Conservation (phyloP, 2,888 invertebrate species). For the Ennomos erosarius region DNA sequence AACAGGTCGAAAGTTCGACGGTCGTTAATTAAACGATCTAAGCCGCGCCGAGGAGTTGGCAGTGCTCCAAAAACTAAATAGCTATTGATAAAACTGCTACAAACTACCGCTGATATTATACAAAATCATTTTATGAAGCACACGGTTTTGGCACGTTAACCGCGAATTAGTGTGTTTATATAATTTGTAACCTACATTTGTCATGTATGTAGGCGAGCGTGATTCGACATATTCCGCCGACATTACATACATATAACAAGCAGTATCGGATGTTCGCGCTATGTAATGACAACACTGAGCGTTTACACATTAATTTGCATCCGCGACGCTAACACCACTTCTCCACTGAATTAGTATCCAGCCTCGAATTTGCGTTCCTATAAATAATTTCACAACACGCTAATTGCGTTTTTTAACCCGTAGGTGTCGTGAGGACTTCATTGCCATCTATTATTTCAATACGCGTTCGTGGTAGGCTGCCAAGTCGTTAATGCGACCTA, state of each 20-base stretch:
- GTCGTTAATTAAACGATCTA: slow-evolving; percentile 83
- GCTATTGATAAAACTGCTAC: slow-evolving; percentile 78
- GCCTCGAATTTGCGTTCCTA: slow-evolving; percentile 60
- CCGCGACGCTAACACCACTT: slow-evolving; percentile 55
- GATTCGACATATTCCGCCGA: slow-evolving; percentile 35
- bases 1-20: slow-evolving; percentile 84
- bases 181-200: slow-evolving; percentile 59
- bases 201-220: slow-evolving; percentile 60
- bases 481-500: slow-evolving; percentile 76
- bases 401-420: slow-evolving; percentile 64
- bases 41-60: slow-evolving; percentile 75
- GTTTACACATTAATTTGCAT: slow-evolving; percentile 63
- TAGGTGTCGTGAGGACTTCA: slow-evolving; percentile 69
- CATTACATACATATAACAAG: slow-evolving; percentile 8
- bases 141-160: slow-evolving; percentile 51
- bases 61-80: slow-evolving; percentile 61
- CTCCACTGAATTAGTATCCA: slow-evolving; percentile 58
- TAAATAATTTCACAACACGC: slow-evolving; percentile 68
- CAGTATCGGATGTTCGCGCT: slow-evolving; percentile 33
- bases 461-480: slow-evolving; percentile 62
- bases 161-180: slow-evolving; percentile 66
- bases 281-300: slow-evolving; percentile 51
- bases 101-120: slow-evolving; percentile 63
- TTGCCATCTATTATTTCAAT: slow-evolving; percentile 70
- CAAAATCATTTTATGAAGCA: slow-evolving; percentile 65